These are phyloP conservation scores for Gobio gobio DNA, from an alignment of 2,113 vertebrate genomes.

Conservation along the genomic window DNA sequence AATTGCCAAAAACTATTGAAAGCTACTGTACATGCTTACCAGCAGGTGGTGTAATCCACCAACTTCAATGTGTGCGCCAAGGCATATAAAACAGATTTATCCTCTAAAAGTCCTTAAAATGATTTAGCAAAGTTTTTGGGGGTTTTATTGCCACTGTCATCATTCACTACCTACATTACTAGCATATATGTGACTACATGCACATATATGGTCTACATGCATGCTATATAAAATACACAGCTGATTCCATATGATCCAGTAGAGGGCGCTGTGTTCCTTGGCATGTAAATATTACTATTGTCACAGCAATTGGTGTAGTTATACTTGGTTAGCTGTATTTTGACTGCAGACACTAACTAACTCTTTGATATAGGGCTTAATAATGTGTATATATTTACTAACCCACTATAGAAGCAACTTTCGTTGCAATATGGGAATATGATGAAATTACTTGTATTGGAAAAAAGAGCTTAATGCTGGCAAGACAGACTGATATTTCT, in stretches of 20 bases:
- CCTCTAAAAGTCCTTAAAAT: not conserved
- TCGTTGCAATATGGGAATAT: constrained; percentile 8
- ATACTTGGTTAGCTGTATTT: not conserved
- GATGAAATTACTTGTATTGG: not conserved
- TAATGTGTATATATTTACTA: not conserved
- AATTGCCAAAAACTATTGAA: not conserved
- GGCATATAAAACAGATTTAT: constrained; percentile 1
- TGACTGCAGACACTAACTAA: not conserved
- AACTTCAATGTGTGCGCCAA: not conserved
- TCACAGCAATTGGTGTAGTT: not conserved
- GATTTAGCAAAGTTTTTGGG: not conserved
- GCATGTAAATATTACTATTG: not conserved
- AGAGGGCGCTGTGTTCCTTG: not conserved
- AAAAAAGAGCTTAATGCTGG: not conserved
- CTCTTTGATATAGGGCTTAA: not conserved
- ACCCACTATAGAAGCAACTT: not conserved
- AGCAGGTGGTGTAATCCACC: constrained; percentile 49
- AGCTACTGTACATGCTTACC: constrained; percentile 3
- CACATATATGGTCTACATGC: not conserved
- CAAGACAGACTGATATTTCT: not conserved
- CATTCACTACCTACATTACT: constrained; percentile 4
- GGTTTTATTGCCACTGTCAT: not conserved
- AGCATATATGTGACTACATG: not conserved
- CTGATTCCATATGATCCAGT: not conserved
- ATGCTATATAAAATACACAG: not conserved